Base-by-base conservation (phyloP, 2,888 invertebrate species). In the Scaptodrosophila latifasciaeformis region DNA sequence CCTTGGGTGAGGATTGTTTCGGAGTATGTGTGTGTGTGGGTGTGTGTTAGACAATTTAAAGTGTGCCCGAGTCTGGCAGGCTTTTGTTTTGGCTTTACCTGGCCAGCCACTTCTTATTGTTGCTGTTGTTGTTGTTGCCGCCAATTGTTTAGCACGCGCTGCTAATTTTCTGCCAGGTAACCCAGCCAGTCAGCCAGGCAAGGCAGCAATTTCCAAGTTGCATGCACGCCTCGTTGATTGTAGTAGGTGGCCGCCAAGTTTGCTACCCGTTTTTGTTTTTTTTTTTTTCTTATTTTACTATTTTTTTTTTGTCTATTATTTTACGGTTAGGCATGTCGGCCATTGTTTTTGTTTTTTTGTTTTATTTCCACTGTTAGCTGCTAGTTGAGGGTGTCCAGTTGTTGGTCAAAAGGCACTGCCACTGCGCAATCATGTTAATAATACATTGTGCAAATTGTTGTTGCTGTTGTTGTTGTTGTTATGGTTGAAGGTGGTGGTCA, bases 171-270 rank as follows among this genome's bases (percentile, higher is more conserved):
- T 42, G 42, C 21, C 18, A 18, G 12, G 24, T n/a, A 42, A n/a
- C 15, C 39, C 13, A 17, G 15, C 39, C 6, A 27, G 51, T 19
- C 19, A 34, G 56, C 49, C 54, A 67, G 79, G 64, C 76, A 71
- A 24, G 65, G 53, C 63, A 64, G 74, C 78, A 82, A 82, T 70
- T 82, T 81, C 66, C 66, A 66, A 72, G 74, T 77, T 81, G 82
- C 82, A 74, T 75, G 80, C 80, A 80, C 82, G 81, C 78, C 82
- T 81, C 75, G 75, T 81, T 74, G 74, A 81, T 81, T 74, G 81
- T 74, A 81, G 72, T 74, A 74, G 72, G 72, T 74, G 72, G 68
- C 67, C 12, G 31, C 24, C 24, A 24, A 24, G 24, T 24, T 3
- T n/a, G n/a, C n/a, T n/a, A 7, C 24, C 34, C 21, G 24, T 34